Percentiles rank a stretch among this genome's conserved stretches.
These are phyloP conservation scores for Lithophane leautieri DNA, from an alignment of 2,888 invertebrate genomes.

Conservation along the genomic window DNA sequence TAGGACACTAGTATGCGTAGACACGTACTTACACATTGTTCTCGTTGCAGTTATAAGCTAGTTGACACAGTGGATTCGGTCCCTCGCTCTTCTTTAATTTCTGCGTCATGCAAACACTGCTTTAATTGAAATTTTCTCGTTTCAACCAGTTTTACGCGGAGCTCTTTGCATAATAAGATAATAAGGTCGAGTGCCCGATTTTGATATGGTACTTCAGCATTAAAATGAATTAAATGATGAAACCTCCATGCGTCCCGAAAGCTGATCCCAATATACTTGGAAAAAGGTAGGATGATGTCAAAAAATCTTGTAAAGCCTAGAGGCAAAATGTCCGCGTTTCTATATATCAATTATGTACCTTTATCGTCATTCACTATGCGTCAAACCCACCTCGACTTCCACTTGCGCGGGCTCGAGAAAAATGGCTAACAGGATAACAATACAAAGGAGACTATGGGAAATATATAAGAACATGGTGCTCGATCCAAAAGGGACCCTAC, in stretches of 20 bases:
- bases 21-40: slow-evolving; percentile 63
- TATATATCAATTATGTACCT: slow-evolving; percentile 35
- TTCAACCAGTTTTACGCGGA: neutral
- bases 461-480: neutral
- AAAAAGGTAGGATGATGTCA: slow-evolving; percentile 4
- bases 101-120: slow-evolving; percentile 36
- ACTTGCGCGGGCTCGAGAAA: neutral
- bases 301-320: neutral
- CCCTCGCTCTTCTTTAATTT: slow-evolving; percentile 56
- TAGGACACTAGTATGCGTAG: slow-evolving; percentile 59
- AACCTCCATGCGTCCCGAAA: neutral
- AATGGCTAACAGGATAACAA: slow-evolving; percentile 23
- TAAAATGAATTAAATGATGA: neutral
- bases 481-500: neutral
- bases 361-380: slow-evolving; percentile 10
- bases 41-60: slow-evolving; percentile 61
- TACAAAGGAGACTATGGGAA: slow-evolving; percentile 12
- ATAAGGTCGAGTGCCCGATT: neutral
- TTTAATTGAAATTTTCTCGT: slow-evolving; percentile 42
- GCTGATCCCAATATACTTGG: neutral
- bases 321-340: slow-evolving; percentile 26
- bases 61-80: slow-evolving; percentile 48
- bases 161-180: neutral
- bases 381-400: slow-evolving; percentile 22
- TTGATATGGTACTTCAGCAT: neutral